These are phyloP conservation scores for Sebastiscus albofasciatus DNA, from an alignment of 2,797 vertebrate genomes.

Conservation along the genomic window DNA sequence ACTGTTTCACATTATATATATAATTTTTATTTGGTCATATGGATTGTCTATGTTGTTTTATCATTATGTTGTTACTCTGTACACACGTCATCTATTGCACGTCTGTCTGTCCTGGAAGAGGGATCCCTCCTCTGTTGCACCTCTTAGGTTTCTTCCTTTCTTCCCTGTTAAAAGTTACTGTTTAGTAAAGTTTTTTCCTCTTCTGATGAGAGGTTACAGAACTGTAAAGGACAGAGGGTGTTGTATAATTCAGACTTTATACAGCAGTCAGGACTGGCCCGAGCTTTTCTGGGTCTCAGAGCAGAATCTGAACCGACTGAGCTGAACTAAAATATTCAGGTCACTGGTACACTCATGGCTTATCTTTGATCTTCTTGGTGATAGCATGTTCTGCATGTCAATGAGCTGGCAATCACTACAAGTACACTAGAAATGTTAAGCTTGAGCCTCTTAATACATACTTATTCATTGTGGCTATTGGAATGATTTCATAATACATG, in stretches of 20 bases:
- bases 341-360: background rate
- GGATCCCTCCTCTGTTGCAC: no score
- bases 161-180: no score
- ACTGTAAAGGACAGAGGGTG: no score
- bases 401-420: constrained; percentile 25
- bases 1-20: no score
- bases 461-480: background rate
- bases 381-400: constrained; percentile 17
- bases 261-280: background rate
- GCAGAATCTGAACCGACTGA: background rate
- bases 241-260: background rate
- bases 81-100: no score
- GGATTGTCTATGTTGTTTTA: no score
- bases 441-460: background rate
- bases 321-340: constrained; percentile 20
- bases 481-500: background rate
- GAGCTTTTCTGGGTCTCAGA: background rate
- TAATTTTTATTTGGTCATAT: no score
- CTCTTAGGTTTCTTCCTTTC: no score
- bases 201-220: no score
- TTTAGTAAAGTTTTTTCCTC: no score
- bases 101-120: no score
- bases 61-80: accelerated
- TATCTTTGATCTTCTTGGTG: background rate
- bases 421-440: constrained; percentile 11